Conservation (phyloP, 2,888 invertebrate genomes). For the Odontocolon sp. region DNA sequence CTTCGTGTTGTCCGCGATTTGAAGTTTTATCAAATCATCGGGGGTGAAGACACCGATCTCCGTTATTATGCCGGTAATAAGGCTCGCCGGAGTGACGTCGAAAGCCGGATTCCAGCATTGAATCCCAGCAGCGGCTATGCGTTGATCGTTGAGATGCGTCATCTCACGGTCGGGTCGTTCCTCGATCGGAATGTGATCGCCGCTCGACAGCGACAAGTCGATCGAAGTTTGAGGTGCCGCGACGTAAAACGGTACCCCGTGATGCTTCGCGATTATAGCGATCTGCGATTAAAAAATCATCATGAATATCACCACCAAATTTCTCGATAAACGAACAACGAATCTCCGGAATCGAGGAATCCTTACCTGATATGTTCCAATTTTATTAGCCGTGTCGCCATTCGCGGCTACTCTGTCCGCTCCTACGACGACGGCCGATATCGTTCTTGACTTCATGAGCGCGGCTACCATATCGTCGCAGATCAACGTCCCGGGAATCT, state of each 20-base stretch:
- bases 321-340: not conserved
- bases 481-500: conserved; percentile 95
- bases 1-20: conserved; percentile 13
- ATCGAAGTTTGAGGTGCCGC: conserved; percentile 97
- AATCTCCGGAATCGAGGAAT: not conserved
- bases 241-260: conserved; percentile 96
- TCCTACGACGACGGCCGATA: conserved; percentile 97
- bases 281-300: conserved; percentile 82
- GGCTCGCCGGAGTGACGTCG: conserved; percentile 96
- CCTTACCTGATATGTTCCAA: conserved; percentile 93
- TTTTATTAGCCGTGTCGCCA: conserved; percentile 99
- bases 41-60: conserved; percentile 94
- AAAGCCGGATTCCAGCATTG: conserved; percentile 99
- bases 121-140: conserved; percentile 95
- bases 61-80: conserved; percentile 97
- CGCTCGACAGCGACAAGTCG: conserved; percentile 89
- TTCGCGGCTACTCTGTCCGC: conserved; percentile 98
- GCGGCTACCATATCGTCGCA: conserved; percentile 98
- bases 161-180: conserved; percentile 95
- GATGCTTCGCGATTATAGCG: conserved; percentile 94
- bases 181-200: conserved; percentile 95
- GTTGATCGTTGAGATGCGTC: conserved; percentile 92
- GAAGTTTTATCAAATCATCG: conserved; percentile 76
- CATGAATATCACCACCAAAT: not conserved
- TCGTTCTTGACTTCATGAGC: conserved; percentile 90